These are phyloP conservation scores for Plutomurus gul DNA, from an alignment of 1,140 invertebrate genomes.

Conservation along the genomic window DNA sequence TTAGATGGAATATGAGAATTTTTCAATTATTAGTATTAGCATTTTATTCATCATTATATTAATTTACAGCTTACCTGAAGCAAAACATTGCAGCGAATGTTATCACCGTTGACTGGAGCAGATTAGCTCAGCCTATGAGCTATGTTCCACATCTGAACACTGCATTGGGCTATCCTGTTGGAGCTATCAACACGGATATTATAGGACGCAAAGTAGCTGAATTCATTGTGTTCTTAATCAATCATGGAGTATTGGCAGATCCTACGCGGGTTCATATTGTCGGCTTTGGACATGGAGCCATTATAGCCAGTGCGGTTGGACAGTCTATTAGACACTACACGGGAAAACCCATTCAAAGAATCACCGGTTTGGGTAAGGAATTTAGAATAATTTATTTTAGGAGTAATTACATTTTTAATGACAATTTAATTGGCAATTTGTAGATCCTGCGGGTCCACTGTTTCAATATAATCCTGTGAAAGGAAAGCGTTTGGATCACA, in stretches of 20 bases:
- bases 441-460: conserved; percentile 42
- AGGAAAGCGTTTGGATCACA: conserved; percentile 40
- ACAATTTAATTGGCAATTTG: neutral
- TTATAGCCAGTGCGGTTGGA: conserved; percentile 38
- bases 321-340: conserved; percentile 38
- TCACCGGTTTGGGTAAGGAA: neutral
- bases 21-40: neutral
- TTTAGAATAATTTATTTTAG: neutral
- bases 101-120: conserved; percentile 39
- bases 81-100: conserved; percentile 29
- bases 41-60: neutral
- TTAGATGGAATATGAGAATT: too few species aligned
- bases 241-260: conserved; percentile 37
- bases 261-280: conserved; percentile 40
- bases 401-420: neutral
- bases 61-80: conserved; percentile 30
- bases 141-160: conserved; percentile 29
- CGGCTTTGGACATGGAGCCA: conserved; percentile 39
- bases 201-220: conserved; percentile 37
- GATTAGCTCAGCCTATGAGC: conserved; percentile 20
- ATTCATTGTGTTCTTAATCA: conserved; percentile 40
- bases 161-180: conserved; percentile 7
- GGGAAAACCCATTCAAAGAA: conserved; percentile 37
- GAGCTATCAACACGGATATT: conserved; percentile 30
- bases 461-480: conserved; percentile 36